Conservation (phyloP, 2,888 invertebrate species). For the Dasypogon diadema region DNA sequence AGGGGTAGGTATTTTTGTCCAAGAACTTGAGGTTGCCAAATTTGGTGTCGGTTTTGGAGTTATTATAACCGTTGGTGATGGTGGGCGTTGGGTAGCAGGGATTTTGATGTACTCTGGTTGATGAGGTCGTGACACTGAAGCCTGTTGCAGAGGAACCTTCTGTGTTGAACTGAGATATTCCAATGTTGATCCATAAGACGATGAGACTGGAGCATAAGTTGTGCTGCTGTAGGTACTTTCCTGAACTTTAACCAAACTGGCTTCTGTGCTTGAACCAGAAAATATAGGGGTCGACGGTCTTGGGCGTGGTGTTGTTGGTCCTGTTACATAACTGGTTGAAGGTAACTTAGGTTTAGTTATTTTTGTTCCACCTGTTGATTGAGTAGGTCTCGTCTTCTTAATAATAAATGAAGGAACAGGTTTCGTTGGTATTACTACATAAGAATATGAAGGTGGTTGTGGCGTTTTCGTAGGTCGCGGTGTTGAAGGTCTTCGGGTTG, state of each 20-base stretch:
- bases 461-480: slow-evolving; percentile 50
- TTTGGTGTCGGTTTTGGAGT: slow-evolving; percentile 76
- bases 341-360: slow-evolving; percentile 66
- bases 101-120: slow-evolving; percentile 59
- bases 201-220: slow-evolving; percentile 49
- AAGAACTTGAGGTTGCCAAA: slow-evolving; percentile 60
- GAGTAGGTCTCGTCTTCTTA: slow-evolving; percentile 53
- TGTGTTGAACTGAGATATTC: slow-evolving; percentile 64
- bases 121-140: slow-evolving; percentile 50
- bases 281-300: slow-evolving; percentile 60
- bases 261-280: slow-evolving; percentile 53
- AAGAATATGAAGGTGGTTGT: slow-evolving; percentile 62
- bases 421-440: slow-evolving; percentile 14
- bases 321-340: slow-evolving; percentile 70
- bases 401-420: background rate
- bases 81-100: slow-evolving; percentile 70
- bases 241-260: background rate
- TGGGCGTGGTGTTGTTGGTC: slow-evolving; percentile 71
- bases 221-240: slow-evolving; percentile 65
- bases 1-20: slow-evolving; percentile 58
- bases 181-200: slow-evolving; percentile 73
- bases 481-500: slow-evolving; percentile 51
- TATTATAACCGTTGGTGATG: slow-evolving; percentile 75
- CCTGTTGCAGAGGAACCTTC: slow-evolving; percentile 55
- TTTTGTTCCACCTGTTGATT: slow-evolving; percentile 52